A percentile compares a stretch with the other conserved stretches of the same genome.
These are phyloP conservation scores for Pseudobourletiella spinata DNA, from an alignment of 1,140 invertebrate genomes.

Conservation along the genomic window DNA sequence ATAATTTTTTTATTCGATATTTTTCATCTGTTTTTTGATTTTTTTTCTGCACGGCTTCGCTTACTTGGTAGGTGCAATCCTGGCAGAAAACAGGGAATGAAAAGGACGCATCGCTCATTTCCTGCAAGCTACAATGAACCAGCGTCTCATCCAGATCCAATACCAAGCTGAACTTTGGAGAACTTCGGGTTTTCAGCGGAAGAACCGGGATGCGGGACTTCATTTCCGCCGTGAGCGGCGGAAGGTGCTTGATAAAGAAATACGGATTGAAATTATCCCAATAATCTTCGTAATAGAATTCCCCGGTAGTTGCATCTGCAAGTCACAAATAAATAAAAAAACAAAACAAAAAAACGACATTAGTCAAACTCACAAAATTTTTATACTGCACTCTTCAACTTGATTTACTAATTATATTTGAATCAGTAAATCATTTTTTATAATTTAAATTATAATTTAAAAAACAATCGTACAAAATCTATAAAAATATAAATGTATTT, in stretches of 20 bases:
- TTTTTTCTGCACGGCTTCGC: too few relatives aligned
- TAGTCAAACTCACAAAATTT: too few relatives aligned
- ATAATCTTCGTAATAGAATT: conserved; percentile 53
- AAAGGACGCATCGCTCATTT: conserved; percentile 83
- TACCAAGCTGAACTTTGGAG: conserved; percentile 87
- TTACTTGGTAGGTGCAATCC: conserved; percentile 66
- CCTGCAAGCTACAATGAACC: conserved; percentile 88
- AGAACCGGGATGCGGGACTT: conserved; percentile 76
- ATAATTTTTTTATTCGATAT: too few relatives aligned
- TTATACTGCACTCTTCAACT: too few relatives aligned
- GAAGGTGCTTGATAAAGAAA: conserved; percentile 83
- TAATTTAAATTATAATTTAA: too few relatives aligned
- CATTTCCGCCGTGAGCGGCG: conserved; percentile 78
- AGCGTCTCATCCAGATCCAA: conserved; percentile 87
- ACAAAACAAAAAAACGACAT: too few relatives aligned
- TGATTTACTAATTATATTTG: too few relatives aligned
- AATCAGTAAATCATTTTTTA: too few relatives aligned
- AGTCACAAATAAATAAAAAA: too few relatives aligned
- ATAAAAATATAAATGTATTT: too few relatives aligned
- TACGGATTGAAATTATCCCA: conserved; percentile 80
- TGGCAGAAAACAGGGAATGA: conserved; percentile 91
- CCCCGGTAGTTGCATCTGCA: conserved; percentile 31
- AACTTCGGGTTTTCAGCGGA: conserved; percentile 83
- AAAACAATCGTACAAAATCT: too few relatives aligned
- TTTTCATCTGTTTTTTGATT: neutral